These are phyloP conservation scores for Microchrysa polita DNA, from an alignment of 2,888 invertebrate species.

Conservation along the genomic window DNA sequence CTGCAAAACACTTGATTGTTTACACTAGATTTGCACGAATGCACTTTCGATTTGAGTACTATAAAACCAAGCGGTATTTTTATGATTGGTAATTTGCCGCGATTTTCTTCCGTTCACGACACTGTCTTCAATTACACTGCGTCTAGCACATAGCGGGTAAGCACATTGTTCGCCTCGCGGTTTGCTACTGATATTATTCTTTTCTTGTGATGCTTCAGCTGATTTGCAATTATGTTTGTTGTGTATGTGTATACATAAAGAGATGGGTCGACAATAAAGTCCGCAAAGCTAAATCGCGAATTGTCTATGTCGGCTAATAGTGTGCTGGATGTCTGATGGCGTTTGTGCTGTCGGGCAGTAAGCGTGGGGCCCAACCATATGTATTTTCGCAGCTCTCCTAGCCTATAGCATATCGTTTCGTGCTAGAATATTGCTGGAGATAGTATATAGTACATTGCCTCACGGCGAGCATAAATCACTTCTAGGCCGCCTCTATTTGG, in stretches of 20 bases:
- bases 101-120: conserved; percentile 1
- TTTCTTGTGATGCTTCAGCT: conserved; percentile 12
- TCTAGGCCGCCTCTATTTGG: background rate
- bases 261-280: conserved; percentile 29
- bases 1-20: background rate
- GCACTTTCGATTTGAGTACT: too few relatives aligned
- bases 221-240: conserved; percentile 8
- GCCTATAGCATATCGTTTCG: background rate
- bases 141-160: too few relatives aligned
- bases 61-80: too few relatives aligned
- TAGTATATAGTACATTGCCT: background rate
- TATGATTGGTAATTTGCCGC: too few relatives aligned
- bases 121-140: background rate
- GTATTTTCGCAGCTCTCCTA: background rate
- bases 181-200: conserved; percentile 6
- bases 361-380: background rate
- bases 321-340: too few relatives aligned
- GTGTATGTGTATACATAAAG: too few relatives aligned
- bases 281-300: conserved; percentile 1
- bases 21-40: too few relatives aligned
- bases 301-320: too few relatives aligned
- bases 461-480: conserved; percentile 5
- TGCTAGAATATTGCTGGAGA: background rate
- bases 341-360: too few relatives aligned
- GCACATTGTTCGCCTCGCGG: background rate